Evolutionary conservation across 2,888 invertebrate genomes (phyloP).

Genomic region (Steinernema hermaphroditum): DNA sequence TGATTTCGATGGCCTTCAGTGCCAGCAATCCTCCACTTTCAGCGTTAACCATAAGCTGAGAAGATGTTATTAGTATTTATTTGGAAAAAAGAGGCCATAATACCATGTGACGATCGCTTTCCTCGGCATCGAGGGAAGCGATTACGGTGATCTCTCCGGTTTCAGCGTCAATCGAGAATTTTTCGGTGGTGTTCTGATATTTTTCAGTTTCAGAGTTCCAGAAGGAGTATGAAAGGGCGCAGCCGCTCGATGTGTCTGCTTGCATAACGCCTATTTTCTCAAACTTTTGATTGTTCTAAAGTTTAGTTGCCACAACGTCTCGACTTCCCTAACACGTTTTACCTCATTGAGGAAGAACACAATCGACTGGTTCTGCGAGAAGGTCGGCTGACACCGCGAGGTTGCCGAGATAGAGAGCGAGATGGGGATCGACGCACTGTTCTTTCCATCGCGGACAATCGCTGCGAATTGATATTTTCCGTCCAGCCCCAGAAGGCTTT

Average conservation of each 20-base stretch:
- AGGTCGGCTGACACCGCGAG: constrained; percentile 8
- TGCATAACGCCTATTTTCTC: neutral
- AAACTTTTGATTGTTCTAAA: constrained; percentile 8
- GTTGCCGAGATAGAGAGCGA: constrained; percentile 9
- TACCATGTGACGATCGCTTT: constrained; percentile 18
- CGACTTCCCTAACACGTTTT: neutral
- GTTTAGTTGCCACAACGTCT: neutral
- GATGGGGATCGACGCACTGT: constrained; percentile 11
- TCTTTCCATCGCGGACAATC: constrained; percentile 7
- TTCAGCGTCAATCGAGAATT: neutral
- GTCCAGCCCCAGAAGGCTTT: constrained; percentile 1
- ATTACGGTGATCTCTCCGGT: neutral
- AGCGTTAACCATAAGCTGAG: neutral
- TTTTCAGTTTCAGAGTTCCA: constrained; percentile 9
- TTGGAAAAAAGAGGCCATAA: neutral
- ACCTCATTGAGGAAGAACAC: constrained; percentile 17
- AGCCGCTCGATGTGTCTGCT: neutral
- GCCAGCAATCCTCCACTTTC: constrained; percentile 6
- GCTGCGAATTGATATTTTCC: constrained; percentile 19
- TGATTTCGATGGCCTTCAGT: constrained; percentile 1
- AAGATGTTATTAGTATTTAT: neutral
- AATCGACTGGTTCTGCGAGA: neutral
- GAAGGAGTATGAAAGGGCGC: neutral
- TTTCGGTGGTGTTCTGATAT: neutral
- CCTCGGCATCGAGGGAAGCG: neutral